These are phyloP conservation scores for Amblyopsis hoosieri DNA, from an alignment of 2,797 vertebrate genomes.

Conservation along the genomic window DNA sequence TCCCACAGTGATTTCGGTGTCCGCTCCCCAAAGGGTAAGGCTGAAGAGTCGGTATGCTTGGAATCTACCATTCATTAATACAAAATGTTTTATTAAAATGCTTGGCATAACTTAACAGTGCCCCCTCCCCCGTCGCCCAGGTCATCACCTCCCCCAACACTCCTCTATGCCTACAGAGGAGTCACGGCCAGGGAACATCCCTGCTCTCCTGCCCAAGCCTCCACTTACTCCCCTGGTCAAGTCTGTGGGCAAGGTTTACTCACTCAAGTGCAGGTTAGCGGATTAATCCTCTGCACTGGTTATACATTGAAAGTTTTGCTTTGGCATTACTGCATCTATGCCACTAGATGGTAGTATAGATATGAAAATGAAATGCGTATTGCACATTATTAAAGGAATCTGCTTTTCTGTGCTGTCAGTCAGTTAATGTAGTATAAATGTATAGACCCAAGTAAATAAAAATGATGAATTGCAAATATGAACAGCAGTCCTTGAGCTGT, in stretches of 20 bases:
- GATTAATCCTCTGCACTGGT: too few relatives aligned
- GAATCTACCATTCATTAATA: not conserved
- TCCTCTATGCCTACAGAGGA: constrained; percentile 51
- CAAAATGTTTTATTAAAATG: not conserved
- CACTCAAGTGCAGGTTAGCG: constrained; percentile 93
- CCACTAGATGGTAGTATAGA: too few relatives aligned
- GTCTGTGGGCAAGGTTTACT: constrained; percentile 91
- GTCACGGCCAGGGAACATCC: constrained; percentile 85
- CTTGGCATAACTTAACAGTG: too few relatives aligned
- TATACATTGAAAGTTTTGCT: too few relatives aligned
- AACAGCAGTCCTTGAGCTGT: not conserved
- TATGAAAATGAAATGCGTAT: too few relatives aligned
- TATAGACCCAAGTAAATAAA: too few relatives aligned
- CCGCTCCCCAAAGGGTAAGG: constrained; percentile 63
- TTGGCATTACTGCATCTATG: too few relatives aligned
- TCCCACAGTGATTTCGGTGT: constrained; percentile 41
- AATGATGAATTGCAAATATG: not conserved
- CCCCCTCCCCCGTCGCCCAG: constrained; percentile 52
- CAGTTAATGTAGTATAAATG: too few relatives aligned
- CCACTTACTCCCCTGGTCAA: constrained; percentile 90
- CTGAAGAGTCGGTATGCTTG: not conserved
- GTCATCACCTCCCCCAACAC: constrained; percentile 76
- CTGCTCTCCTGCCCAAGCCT: constrained; percentile 89
- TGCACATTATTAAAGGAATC: too few relatives aligned
- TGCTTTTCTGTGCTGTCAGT: too few relatives aligned